Base-by-base conservation (phyloP, 2,797 vertebrate species). In the Gallinago nigripennis region DNA sequence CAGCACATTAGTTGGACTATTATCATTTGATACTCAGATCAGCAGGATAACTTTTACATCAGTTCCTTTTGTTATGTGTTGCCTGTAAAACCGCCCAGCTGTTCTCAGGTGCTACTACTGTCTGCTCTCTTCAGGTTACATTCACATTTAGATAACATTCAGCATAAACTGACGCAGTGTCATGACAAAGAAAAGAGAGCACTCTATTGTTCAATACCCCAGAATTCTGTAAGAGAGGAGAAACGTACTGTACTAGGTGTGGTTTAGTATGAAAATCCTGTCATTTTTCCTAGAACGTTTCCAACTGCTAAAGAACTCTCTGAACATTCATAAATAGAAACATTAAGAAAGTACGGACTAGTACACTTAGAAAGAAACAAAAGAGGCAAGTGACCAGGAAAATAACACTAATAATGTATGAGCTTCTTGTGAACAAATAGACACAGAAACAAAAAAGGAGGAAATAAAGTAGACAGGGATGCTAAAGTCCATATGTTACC, bases 331-430 rank as follows among this genome's bases (percentile, higher is more conserved):
- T 54, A 46, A 92, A 46, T 3, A 53, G 19, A 45, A 79, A 12
- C 7, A 15, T 11, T 82, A 48, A 75, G 43, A 35, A 91, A 72
- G 8, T 0, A 0, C 8, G 24, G 46, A 69, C 13, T 9, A 8
- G 5, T 41, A 21, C 11, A 24, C 0, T 15, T 4, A 41, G 82
- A 68, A 72, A 0, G 0, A 72, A 51, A 18, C 20, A 54, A 73
- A 28, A 0, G 1, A n/a, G 23, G 70, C 39, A 58, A 77, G 46
- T 27, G 23, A 9, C 6, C 4, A 13, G 14, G 9, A 88, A 88
- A 93, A 60, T 21, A 41, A 37, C 28, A 25, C 14, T 24, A 61
- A 57, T 23, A 65, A 2, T 16, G 12, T 21, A 63, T 28, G 30
- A 83, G 63, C 23, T 83, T 84, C 51, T 39, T 60, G 18, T 28